phyloP scores from a whole-genome alignment of 2,113 vertebrate genomes.

The Lepidothrix coronata region DNA sequence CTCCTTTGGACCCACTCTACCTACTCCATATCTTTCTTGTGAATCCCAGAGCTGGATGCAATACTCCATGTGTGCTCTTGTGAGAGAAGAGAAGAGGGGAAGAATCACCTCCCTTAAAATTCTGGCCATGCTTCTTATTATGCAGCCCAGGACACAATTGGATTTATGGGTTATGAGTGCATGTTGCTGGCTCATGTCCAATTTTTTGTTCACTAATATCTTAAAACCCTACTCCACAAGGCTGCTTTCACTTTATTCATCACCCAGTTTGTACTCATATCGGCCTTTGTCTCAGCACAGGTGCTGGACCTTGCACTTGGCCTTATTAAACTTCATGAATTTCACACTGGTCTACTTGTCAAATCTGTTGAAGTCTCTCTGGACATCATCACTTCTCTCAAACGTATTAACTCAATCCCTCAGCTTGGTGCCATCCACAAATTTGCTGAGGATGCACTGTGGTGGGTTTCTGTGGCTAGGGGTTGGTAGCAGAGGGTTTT shows the following conservation, averaged over 20 bases:
- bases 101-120: not conserved
- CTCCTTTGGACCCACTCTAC: not conserved
- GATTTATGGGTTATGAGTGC: not conserved
- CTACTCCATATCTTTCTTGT: not conserved
- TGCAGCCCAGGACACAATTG: not conserved
- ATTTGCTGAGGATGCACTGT: not conserved
- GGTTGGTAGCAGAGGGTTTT: no score
- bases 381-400: not conserved
- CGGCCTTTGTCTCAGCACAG: no score
- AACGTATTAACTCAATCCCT: not conserved
- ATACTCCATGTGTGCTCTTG: not conserved
- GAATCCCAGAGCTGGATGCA: not conserved
- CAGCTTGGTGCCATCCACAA: not conserved
- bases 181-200: not conserved
- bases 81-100: not conserved
- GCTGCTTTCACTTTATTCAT: not conserved
- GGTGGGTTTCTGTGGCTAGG: no score
- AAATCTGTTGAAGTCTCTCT: not conserved
- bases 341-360: not conserved
- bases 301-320: not conserved
- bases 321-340: not conserved
- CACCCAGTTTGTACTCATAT: not conserved
- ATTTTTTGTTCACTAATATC: not conserved
- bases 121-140: not conserved
- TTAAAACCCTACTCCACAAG: not conserved